Evolutionary conservation across 2,113 vertebrate genomes (phyloP).

Genomic region (Poicephalus gulielmi): DNA sequence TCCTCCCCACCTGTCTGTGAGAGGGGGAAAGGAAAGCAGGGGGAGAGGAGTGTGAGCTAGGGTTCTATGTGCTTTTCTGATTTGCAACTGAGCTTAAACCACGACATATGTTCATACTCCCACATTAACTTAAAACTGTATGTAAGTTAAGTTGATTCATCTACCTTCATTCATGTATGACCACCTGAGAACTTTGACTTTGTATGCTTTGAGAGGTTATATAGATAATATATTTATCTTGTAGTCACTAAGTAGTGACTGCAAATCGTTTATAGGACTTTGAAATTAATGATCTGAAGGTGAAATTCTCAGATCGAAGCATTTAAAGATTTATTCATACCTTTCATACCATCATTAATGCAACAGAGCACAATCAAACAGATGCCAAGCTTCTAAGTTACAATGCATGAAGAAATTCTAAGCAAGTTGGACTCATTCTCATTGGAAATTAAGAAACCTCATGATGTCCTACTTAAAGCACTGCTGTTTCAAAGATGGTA

Average conservation of each 20-base stretch:
- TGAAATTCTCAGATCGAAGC: neutral
- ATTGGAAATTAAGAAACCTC: slow-evolving; percentile 23
- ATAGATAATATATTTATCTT: neutral
- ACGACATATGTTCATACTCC: neutral
- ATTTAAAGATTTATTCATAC: slow-evolving; percentile 29
- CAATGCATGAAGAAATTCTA: neutral
- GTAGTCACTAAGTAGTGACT: neutral
- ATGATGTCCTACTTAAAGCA: neutral
- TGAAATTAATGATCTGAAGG: slow-evolving; percentile 14
- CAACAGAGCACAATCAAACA: neutral
- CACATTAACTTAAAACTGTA: neutral
- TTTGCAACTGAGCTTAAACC: too few species aligned
- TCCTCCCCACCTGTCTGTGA: too few species aligned
- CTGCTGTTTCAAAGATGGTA: neutral
- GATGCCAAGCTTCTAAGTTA: neutral
- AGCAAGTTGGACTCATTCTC: slow-evolving; percentile 19
- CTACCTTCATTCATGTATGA: neutral
- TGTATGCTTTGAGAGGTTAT: neutral
- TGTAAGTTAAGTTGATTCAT: neutral
- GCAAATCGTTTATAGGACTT: neutral
- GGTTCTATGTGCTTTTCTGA: too few species aligned
- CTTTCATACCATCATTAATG: slow-evolving; percentile 29
- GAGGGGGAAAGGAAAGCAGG: too few species aligned
- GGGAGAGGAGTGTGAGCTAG: too few species aligned
- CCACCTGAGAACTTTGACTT: neutral